These are phyloP conservation scores for Rattus norvegicus DNA, from an alignment of 2,113 vertebrate species.

Conservation along the genomic window DNA sequence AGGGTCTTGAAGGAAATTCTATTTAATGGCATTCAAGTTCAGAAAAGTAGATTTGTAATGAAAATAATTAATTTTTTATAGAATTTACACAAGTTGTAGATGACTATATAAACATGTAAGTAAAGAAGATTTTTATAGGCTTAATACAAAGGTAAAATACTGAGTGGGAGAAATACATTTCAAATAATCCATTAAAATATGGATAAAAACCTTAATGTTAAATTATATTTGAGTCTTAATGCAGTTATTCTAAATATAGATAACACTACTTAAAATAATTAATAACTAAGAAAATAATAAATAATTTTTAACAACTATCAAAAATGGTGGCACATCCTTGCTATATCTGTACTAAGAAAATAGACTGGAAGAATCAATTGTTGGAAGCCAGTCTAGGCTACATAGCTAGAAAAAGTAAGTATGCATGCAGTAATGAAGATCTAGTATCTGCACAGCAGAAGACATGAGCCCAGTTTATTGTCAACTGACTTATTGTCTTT, in stretches of 20 bases:
- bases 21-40: not conserved
- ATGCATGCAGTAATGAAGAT: not conserved
- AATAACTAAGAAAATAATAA: no score
- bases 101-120: not conserved
- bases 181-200: not conserved
- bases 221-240: conserved; percentile 16
- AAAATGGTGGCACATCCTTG: not conserved
- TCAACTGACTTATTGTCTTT: not conserved
- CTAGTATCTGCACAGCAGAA: not conserved
- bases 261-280: not conserved
- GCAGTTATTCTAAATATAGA: not conserved
- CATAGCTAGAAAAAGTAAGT: not conserved
- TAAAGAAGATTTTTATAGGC: not conserved
- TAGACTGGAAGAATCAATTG: not conserved
- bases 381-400: not conserved
- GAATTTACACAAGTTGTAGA: conserved; percentile 5
- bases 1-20: not conserved
- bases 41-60: not conserved
- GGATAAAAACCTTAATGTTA: not conserved
- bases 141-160: not conserved
- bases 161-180: not conserved
- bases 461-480: not conserved
- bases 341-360: not conserved
- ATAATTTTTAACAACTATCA: not conserved
- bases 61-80: conserved; percentile 21